Evolutionary conservation across 2,888 invertebrate genomes (phyloP), one percentile per base, ranked within the genome.

Genomic region (Cryptocephalus primarius): DNA sequence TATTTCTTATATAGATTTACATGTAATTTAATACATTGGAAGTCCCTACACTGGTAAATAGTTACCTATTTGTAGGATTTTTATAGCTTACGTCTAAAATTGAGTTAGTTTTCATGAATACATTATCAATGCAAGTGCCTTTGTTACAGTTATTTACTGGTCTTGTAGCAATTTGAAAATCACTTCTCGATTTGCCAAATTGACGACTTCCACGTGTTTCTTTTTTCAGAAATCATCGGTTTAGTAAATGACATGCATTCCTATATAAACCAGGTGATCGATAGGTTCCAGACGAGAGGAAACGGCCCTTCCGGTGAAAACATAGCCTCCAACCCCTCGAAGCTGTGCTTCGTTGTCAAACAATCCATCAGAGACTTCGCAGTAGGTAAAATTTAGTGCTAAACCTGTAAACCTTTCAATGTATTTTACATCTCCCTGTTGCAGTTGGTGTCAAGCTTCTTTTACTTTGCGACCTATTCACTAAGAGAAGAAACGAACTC

Each of bases 141-240:
- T n/a, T n/a, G n/a, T n/a, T n/a, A n/a, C n/a, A n/a, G n/a, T n/a
- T n/a, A n/a, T n/a, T n/a, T n/a, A n/a, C n/a, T n/a, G n/a, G n/a
- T n/a, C n/a, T n/a, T n/a, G n/a, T n/a, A n/a, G n/a, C n/a, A n/a
- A n/a, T n/a, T n/a, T n/a, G n/a, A n/a, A n/a, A n/a, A n/a, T n/a
- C n/a, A n/a, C n/a, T n/a, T n/a, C n/a, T n/a, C n/a, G n/a, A n/a
- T n/a, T n/a, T n/a, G n/a, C n/a, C n/a, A n/a, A n/a, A n/a, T n/a
- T n/a, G n/a, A n/a, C n/a, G n/a, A n/a, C n/a, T n/a, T n/a, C n/a
- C n/a, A n/a, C n/a, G n/a, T n/a, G n/a, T n/a, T n/a, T n/a, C n/a
- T n/a, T n/a, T n/a, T n/a, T n/a, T n/a, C n/a, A 82, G 82, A 80
- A 71, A 79, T 82, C 40, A 75, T 78, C 43, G 74, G 73, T 46